A percentile compares a stretch with the other conserved stretches of the same genome.
phyloP scores from a whole-genome alignment of 2,113 vertebrate genomes.

The Psettodes erumei region DNA sequence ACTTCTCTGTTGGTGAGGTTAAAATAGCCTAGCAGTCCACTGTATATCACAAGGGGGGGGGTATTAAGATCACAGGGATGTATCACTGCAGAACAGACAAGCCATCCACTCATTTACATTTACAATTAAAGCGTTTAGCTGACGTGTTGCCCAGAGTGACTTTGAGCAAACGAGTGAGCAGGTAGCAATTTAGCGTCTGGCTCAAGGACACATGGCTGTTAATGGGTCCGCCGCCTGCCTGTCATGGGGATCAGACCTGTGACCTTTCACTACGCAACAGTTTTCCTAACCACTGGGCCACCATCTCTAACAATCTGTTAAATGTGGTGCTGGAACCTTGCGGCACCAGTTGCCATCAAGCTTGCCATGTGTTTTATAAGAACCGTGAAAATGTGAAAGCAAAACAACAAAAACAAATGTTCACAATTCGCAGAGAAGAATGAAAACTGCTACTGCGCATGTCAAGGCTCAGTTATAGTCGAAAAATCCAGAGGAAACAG shows the following conservation, averaged over 20 bases:
- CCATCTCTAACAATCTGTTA: slow-evolving; percentile 27
- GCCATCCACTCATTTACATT: slow-evolving; percentile 43
- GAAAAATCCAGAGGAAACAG: slow-evolving; percentile 52
- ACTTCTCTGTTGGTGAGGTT: slow-evolving; percentile 60
- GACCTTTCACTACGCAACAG: slow-evolving; percentile 17
- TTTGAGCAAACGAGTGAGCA: slow-evolving; percentile 22
- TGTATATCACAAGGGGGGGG: slow-evolving; percentile 50
- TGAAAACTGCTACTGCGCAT: slow-evolving; percentile 34
- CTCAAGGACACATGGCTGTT: slow-evolving; percentile 45
- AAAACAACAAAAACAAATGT: slow-evolving; percentile 7
- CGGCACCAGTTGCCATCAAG: slow-evolving; percentile 4
- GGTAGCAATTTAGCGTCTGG: slow-evolving; percentile 19
- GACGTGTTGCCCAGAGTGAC: slow-evolving; percentile 15
- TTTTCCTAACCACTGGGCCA: neutral
- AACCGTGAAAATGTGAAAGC: slow-evolving; percentile 9
- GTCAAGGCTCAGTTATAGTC: slow-evolving; percentile 40
- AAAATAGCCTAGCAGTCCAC: slow-evolving; percentile 25
- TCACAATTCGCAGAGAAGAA: slow-evolving; percentile 31
- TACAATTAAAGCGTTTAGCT: slow-evolving; percentile 28
- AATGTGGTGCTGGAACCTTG: slow-evolving; percentile 28
- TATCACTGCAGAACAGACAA: slow-evolving; percentile 17
- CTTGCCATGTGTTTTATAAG: slow-evolving; percentile 28
- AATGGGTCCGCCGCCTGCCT: neutral
- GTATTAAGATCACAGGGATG: slow-evolving; percentile 35
- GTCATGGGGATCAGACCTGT: slow-evolving; percentile 26